Conservation (phyloP, 2,797 vertebrate genomes). For the Varecia variegata region DNA sequence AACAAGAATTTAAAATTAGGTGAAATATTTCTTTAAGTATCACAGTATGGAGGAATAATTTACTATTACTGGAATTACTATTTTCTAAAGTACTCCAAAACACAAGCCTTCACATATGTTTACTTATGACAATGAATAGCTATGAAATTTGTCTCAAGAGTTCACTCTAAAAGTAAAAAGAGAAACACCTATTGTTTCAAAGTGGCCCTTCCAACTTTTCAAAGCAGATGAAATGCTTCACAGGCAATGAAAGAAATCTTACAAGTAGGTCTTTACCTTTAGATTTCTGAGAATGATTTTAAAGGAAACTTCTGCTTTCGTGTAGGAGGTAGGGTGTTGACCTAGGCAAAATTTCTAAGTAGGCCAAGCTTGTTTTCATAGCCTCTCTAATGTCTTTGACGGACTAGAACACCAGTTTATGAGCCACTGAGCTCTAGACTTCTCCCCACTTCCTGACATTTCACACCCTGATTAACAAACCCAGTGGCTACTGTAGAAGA, state of each 20-base stretch:
- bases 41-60: neutral
- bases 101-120: neutral
- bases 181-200: neutral
- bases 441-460: neutral
- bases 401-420: neutral
- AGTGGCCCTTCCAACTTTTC: neutral
- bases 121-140: neutral
- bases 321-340: neutral
- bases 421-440: neutral
- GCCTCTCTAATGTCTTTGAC: neutral
- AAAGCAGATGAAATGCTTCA: neutral
- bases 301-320: neutral
- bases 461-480: neutral
- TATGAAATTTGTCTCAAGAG: neutral
- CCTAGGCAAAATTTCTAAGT: neutral
- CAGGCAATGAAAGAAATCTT: neutral
- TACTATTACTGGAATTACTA: neutral
- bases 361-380: neutral
- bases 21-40: neutral
- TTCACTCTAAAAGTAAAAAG: neutral
- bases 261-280: neutral
- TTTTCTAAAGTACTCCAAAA: neutral
- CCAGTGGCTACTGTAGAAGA: neutral
- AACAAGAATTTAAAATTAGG: conserved; percentile 9
- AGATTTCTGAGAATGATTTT: conserved; percentile 25